Conservation (phyloP, 2,113 vertebrate genomes). For the Camelus bactrianus region DNA sequence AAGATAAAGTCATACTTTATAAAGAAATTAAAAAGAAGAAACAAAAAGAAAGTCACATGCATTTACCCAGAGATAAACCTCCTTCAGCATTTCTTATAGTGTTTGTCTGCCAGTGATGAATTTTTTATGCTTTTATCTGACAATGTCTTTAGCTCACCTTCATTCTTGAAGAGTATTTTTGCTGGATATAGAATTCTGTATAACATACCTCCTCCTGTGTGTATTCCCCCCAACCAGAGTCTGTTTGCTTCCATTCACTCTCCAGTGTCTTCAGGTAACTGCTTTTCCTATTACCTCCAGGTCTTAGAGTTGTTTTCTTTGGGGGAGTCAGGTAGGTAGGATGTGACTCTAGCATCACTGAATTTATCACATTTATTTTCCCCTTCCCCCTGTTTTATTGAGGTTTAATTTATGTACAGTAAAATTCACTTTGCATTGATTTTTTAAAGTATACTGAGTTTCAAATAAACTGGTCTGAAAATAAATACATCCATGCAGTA, state of each 20-base stretch:
- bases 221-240: background rate
- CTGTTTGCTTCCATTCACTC: conserved; percentile 14
- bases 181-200: background rate
- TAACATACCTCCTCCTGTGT: background rate
- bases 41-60: background rate
- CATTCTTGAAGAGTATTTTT: background rate
- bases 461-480: conserved; percentile 53
- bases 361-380: background rate
- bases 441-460: conserved; percentile 51
- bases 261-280: background rate
- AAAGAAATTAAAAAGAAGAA: conserved; percentile 5
- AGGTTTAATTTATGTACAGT: conserved; percentile 6
- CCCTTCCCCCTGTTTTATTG: background rate
- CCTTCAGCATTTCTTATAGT: conserved; percentile 35
- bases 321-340: background rate
- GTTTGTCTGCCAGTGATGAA: background rate
- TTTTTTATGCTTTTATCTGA: conserved; percentile 24
- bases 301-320: conserved; percentile 34
- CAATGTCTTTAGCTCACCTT: conserved; percentile 3
- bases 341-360: conserved; percentile 1
- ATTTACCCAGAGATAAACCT: background rate
- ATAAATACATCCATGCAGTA: background rate
- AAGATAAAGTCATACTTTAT: conserved; percentile 4
- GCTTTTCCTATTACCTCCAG: conserved; percentile 36
- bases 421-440: background rate